Evolutionary conservation across 2,797 vertebrate genomes (phyloP).

Genomic region (Cryptoprocta ferox): DNA sequence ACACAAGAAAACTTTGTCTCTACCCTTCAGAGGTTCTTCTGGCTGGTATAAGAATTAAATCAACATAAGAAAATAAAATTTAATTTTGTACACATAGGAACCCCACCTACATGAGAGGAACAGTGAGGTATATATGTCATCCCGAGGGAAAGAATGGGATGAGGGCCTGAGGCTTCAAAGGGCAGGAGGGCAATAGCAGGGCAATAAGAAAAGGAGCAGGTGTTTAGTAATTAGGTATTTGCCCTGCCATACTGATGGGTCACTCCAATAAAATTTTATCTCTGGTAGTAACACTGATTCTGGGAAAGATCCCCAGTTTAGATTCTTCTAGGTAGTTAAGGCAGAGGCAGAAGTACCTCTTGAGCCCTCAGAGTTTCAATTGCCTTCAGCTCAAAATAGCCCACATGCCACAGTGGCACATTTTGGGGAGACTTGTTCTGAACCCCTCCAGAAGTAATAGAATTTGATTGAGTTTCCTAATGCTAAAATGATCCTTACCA

Average conservation of each 20-base stretch:
- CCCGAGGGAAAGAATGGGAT: background rate
- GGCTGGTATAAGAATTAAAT: background rate
- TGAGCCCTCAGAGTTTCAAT: background rate
- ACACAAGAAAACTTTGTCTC: background rate
- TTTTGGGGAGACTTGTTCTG: background rate
- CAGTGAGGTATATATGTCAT: background rate
- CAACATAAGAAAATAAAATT: background rate
- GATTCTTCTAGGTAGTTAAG: background rate
- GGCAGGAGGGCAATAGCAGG: background rate
- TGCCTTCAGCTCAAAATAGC: background rate
- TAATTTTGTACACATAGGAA: background rate
- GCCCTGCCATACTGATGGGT: background rate
- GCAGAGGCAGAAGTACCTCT: background rate
- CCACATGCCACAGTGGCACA: background rate
- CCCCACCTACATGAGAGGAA: background rate
- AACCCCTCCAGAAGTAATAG: background rate
- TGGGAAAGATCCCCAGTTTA: background rate
- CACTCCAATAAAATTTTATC: background rate
- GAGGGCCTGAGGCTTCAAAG: background rate
- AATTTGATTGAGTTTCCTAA: conserved; percentile 4
- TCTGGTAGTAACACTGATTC: background rate
- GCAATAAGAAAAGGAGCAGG: background rate
- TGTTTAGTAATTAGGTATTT: background rate
- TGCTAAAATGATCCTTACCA: background rate
- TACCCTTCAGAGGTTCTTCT: background rate